Evolutionary conservation across 1,140 invertebrate genomes (phyloP).

Genomic region (Drosophila subpulchrella): DNA sequence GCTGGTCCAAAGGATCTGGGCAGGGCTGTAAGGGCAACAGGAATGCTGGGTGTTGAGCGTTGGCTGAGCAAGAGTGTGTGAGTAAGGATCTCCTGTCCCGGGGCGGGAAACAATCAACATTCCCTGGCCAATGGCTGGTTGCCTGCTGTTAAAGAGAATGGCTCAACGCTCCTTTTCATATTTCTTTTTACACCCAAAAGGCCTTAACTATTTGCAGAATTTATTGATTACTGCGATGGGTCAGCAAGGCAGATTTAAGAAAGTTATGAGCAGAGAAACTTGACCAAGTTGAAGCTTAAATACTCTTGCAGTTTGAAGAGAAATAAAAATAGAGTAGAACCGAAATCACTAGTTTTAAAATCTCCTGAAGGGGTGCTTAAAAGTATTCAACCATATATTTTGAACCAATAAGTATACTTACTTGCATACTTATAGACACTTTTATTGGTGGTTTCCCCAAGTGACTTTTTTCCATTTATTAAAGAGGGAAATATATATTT

Average conservation of each 20-base stretch:
- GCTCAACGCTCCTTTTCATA: neutral
- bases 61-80: constrained; percentile 4
- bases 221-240: constrained; percentile 34
- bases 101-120: constrained; percentile 38
- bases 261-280: neutral
- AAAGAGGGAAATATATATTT: no score
- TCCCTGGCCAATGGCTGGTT: constrained; percentile 14
- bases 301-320: neutral
- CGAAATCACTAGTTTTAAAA: no score
- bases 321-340: neutral
- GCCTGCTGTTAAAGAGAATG: constrained; percentile 3
- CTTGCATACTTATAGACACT: no score
- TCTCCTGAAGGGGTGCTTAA: no score
- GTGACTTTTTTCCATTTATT: no score
- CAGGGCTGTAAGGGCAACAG: neutral
- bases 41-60: constrained; percentile 2
- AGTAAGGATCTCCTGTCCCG: constrained; percentile 5
- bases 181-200: constrained; percentile 3
- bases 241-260: constrained; percentile 12
- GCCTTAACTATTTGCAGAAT: constrained; percentile 38
- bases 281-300: neutral
- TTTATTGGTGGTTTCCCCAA: no score
- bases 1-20: constrained; percentile 27
- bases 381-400: no score
- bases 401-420: no score